A percentile compares a stretch with the other conserved stretches of the same genome.
Conservation (phyloP, 2,888 invertebrate genomes). For the Harpagoxenus sublaevis region DNA sequence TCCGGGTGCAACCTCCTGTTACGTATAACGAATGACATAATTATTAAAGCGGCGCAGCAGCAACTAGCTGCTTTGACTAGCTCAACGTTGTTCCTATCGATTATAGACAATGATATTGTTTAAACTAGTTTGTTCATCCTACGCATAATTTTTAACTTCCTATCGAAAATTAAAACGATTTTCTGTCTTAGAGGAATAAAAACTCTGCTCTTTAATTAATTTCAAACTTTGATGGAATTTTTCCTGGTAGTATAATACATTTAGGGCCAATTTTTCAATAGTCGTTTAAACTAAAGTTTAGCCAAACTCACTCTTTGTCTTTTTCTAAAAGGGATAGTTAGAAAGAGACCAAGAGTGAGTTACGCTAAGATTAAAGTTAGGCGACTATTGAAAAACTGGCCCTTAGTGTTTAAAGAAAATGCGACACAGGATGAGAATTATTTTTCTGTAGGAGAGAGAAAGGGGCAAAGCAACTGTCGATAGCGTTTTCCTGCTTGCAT, state of each 20-base stretch:
- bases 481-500: not conserved
- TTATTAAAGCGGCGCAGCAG: slow-evolving; percentile 64
- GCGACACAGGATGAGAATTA: not conserved
- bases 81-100: slow-evolving; percentile 22
- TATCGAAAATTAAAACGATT: not conserved
- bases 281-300: too few relatives aligned
- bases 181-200: not conserved
- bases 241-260: not conserved
- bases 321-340: too few relatives aligned
- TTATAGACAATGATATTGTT: slow-evolving; percentile 14
- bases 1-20: slow-evolving; percentile 62
- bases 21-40: slow-evolving; percentile 75
- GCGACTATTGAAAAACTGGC: too few relatives aligned
- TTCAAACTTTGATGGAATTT: not conserved
- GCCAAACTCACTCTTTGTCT: too few relatives aligned
- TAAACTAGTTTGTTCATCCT: not conserved
- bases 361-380: too few relatives aligned
- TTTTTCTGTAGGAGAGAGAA: not conserved
- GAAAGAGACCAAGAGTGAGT: too few relatives aligned
- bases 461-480: not conserved
- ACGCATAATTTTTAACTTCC: not conserved
- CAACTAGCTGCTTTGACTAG: not conserved
- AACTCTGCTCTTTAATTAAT: not conserved
- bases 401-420: not conserved
- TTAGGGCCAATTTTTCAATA: too few relatives aligned